Percentiles rank a stretch among this genome's conserved stretches.
These are phyloP conservation scores for Melanchra persicariae DNA, from an alignment of 2,888 invertebrate genomes.

Conservation along the genomic window DNA sequence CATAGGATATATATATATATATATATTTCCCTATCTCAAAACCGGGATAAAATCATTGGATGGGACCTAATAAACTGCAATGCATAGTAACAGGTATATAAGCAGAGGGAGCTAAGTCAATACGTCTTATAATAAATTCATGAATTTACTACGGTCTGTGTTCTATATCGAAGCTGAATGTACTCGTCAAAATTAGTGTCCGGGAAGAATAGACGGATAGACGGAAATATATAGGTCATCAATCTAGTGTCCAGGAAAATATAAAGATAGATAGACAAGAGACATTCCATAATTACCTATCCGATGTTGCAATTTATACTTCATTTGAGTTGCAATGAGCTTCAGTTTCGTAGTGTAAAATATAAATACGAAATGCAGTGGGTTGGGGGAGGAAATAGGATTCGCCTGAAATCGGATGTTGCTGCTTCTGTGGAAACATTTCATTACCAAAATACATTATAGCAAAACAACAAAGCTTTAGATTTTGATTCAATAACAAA, in stretches of 20 bases:
- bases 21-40: not conserved
- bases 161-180: not conserved
- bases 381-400: not conserved
- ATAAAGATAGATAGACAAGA: not conserved
- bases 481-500: not conserved
- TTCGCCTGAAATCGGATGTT: not conserved
- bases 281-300: not conserved
- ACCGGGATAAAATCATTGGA: not conserved
- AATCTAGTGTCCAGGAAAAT: not conserved
- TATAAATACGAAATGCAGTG: not conserved
- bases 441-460: not conserved
- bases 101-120: not conserved
- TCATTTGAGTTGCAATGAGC: not conserved
- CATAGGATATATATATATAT: not conserved
- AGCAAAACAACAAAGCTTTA: not conserved
- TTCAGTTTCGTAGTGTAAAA: not conserved
- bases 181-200: too few species aligned
- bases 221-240: not conserved
- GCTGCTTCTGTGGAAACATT: not conserved
- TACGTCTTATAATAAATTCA: constrained; percentile 11
- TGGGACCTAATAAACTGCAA: not conserved
- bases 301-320: not conserved
- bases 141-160: not conserved
- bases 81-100: not conserved
- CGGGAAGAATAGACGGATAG: too few species aligned